Base-by-base conservation (phyloP, 2,888 invertebrate genomes). In the Dynastes maya region DNA sequence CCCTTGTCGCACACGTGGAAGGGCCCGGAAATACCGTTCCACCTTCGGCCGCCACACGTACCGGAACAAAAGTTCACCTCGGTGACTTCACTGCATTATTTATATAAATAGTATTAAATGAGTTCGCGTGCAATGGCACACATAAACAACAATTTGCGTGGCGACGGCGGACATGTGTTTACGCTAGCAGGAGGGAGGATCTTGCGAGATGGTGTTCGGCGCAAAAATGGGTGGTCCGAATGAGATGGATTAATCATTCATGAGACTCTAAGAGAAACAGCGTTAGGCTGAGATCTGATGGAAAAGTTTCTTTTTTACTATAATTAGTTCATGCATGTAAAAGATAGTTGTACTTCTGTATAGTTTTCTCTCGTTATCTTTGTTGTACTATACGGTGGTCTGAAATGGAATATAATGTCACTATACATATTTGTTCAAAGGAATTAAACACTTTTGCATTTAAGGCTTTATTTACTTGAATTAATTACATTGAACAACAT, bases 91-190 rank as follows among this genome's bases (percentile, higher is more conserved):
- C 65, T 77, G 77, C 77, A 79, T 80, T 79, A 80, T 80, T 80
- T 80, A 80, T 80, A 80, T 80, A 80, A 80, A 80, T 80, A 70
- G 79, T 67, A 80, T 80, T 80, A 80, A 80, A 80, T 80, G 78
- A 80, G 78, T 70, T 75, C 64, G 79, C 55, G 77, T 68, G 77
- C 77, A 80, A 79, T 79, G 76, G 77, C 71, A 75, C 61, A 77
- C 80, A 80, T 80, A 80, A 80, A 80, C 78, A 64, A 79, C 79
- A 80, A 79, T 80, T 80, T 80, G 79, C 71, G 22, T 22, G 55
- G 63, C 70, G 75, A 37, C 29, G 22, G 29, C 40, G 37, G 55
- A 72, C 72, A 72, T 58, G 72, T 58, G 72, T 72, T 72, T n/a
- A 40, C 40, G 45, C 67, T 9, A 8, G 49, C n/a, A 45, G 37